Conservation (phyloP, 2,888 invertebrate species). For the Heliconius ethilla region DNA sequence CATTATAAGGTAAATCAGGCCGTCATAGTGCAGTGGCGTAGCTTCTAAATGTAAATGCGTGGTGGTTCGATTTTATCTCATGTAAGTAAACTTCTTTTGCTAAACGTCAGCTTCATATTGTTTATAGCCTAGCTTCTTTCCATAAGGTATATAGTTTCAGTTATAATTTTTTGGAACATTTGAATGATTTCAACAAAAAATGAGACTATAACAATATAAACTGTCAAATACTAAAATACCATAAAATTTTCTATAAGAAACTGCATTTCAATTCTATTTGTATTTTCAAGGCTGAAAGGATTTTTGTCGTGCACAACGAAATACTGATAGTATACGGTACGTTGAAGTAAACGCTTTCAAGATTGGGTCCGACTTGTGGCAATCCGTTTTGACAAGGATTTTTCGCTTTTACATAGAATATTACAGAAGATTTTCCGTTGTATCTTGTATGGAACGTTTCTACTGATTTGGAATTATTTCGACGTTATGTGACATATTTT, state of each 20-base stretch:
- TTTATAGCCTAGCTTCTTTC: no score
- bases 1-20: neutral
- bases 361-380: constrained; percentile 9
- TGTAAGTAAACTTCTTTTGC: no score
- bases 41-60: no score
- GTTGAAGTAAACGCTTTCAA: constrained; percentile 5
- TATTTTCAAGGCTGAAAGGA: constrained; percentile 33
- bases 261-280: constrained; percentile 19
- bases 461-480: neutral
- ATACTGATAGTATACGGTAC: constrained; percentile 18
- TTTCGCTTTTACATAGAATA: constrained; percentile 31
- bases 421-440: constrained; percentile 2
- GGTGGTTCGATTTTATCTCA: no score
- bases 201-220: neutral
- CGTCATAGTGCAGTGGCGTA: neutral
- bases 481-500: neutral
- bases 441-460: constrained; percentile 6
- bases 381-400: constrained; percentile 33
- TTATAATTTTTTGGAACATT: no score
- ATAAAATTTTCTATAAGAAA: neutral
- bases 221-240: neutral
- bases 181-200: neutral
- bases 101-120: no score
- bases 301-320: constrained; percentile 32
- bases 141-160: no score